Base-by-base conservation (phyloP, 2,113 vertebrate species). In the Cottus gobio region DNA sequence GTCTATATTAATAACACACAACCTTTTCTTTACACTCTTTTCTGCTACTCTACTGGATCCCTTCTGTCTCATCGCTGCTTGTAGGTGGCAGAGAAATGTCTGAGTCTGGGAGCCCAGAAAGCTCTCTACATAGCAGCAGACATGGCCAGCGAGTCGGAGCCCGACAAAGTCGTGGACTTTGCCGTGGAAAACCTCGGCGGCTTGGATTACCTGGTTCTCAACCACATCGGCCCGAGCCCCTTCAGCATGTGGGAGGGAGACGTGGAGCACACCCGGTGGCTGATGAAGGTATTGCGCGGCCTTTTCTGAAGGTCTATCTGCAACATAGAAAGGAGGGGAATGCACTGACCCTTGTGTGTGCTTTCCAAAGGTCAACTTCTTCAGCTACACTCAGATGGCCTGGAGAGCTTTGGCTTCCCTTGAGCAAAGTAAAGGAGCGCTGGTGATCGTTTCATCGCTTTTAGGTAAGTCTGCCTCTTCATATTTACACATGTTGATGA, bases 371-470 rank as follows among this genome's bases (percentile, higher is more conserved):
- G 96, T 97, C 34, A 98, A 98, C 90, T 97, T 97, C 83, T 89
- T 96, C 67, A 98, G 97, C 82, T 98, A 97, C 1, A 81, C 95
- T 60, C 93, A 96, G 39, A 95, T 96, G 70, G 91, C 96, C 7
- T 91, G 92, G 44, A 93, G 83, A 83, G 96, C 96, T 69, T 87
- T 97, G 65, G 93, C 95, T 26, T 82, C 89, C 7, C 93, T 98
- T 61, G 94, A 96, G 22, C 72, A 94, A 77, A 96, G 82, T 50
- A 88, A 91, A 34, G 97, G 97, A 2, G 93, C 96, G 0, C 80
- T 97, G 58, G 90, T 97, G 65, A 90, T 97, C 11, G 94, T 97
- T 83, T 97, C 96, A n/a, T 98, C 97, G 0, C 79, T 97, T 67
- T 52, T 95, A 69, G 96, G 97, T 97, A 50, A 37, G 91, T 92